These are phyloP conservation scores for Serinus canaria DNA, from an alignment of 2,113 vertebrate species.

Conservation along the genomic window DNA sequence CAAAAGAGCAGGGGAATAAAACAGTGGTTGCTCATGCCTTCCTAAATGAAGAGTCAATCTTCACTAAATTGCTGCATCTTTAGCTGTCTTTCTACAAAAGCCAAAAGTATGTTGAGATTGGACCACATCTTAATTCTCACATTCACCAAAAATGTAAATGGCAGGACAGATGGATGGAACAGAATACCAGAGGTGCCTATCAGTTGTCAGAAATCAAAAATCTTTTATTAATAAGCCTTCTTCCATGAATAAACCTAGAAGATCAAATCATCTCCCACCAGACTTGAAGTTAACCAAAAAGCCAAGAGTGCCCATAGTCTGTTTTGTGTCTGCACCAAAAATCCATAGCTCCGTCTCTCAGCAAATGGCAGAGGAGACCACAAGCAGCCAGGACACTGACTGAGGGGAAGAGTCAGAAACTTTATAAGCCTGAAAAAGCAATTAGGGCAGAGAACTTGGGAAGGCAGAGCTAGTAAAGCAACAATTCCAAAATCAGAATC, in stretches of 20 bases:
- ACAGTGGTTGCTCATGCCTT: background rate
- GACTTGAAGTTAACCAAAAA: background rate
- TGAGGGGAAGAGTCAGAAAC: background rate
- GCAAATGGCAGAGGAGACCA: background rate
- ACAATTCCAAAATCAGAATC: background rate
- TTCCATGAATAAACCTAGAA: background rate
- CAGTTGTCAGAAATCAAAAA: background rate
- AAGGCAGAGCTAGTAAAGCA: background rate
- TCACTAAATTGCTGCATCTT: background rate
- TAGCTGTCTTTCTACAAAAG: background rate
- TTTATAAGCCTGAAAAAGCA: background rate
- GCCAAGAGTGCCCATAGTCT: background rate
- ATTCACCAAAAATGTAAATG: background rate
- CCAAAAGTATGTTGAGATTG: background rate
- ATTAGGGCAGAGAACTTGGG: background rate
- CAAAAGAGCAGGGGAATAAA: background rate
- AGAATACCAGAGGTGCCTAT: background rate
- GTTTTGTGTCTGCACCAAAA: background rate
- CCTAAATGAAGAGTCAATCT: background rate
- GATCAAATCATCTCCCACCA: background rate
- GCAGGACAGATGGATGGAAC: background rate
- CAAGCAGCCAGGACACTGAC: background rate
- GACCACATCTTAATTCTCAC: background rate
- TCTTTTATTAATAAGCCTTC: background rate
- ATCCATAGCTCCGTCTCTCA: background rate